These are phyloP conservation scores for Phymorhynchus buccinoides DNA, from an alignment of 1,140 invertebrate species.

Conservation along the genomic window DNA sequence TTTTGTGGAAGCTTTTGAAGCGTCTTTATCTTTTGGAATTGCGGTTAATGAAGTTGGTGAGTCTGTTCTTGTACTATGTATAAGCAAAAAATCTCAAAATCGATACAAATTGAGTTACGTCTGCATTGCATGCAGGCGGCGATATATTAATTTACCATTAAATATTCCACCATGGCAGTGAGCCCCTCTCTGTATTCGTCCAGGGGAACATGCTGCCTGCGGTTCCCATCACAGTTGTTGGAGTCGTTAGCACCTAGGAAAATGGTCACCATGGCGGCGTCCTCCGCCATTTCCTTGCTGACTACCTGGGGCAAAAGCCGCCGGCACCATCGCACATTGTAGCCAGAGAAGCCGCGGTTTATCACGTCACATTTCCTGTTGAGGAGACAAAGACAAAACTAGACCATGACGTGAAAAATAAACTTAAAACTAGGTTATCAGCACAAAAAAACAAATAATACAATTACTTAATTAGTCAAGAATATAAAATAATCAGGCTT, in stretches of 20 bases:
- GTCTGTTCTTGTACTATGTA: too few relatives aligned
- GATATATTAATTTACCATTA: constrained; percentile 66
- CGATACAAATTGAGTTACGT: too few relatives aligned
- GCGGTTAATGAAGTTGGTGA: too few relatives aligned
- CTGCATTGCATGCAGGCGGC: too few relatives aligned
- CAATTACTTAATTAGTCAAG: too few relatives aligned
- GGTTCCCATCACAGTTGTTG: constrained; percentile 54
- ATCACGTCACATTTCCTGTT: constrained; percentile 73
- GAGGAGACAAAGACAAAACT: not conserved
- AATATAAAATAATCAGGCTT: too few relatives aligned
- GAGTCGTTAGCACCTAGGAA: constrained; percentile 74
- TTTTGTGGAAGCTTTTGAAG: too few relatives aligned
- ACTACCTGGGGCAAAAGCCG: constrained; percentile 68
- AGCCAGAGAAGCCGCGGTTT: constrained; percentile 73
- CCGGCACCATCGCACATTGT: constrained; percentile 70
- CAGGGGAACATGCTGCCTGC: constrained; percentile 71
- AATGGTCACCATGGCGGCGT: constrained; percentile 67
- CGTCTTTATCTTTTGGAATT: too few relatives aligned
- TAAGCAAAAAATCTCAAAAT: too few relatives aligned
- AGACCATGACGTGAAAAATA: not conserved
- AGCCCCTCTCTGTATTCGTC: constrained; percentile 69
- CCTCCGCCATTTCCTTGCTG: constrained; percentile 52
- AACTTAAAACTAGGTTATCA: not conserved
- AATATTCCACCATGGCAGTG: constrained; percentile 66
- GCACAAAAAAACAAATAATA: not conserved